Evolutionary conservation across 92 coral and sea anemone species (phyloP), one percentile per base, ranked within the genome.

Genomic region (Scolanthus callimorphus): DNA sequence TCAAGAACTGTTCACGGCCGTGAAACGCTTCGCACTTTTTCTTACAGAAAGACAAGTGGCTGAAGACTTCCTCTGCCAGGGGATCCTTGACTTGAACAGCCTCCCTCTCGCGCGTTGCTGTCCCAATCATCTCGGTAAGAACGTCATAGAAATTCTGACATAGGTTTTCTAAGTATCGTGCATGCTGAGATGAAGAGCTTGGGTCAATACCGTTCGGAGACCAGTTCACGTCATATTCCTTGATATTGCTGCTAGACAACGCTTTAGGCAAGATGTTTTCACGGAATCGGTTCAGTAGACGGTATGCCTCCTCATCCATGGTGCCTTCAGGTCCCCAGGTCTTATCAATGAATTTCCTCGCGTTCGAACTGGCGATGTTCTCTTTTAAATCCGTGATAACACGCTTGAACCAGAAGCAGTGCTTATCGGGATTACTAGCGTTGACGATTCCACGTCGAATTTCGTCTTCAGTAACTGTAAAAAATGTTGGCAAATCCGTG

Each of bases 371-470:
- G 2, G 37, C 65, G 13, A 57, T 65, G 57, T 83, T 84, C 28
- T 83, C 59, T 13, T 62, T 25, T 11, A 88, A 72, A 31, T 79
- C 78, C 2, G 80, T 61, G 23, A 88, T 88, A 17, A 64, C 69
- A 9, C 96, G 74, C 55, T 75, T 88, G 58, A 88, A 88, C 96
- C 96, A 88, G 41, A 73, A 88, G 45, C 96, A 88, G 29, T 83
- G 96, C 31, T 74, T 78, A 6, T 70, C 86, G 12, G 96, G 90
- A 37, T 69, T 49, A 2, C 62, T 37, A 1, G 83, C 86, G 27
- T 82, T 60, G 23, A 88, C 73, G 25, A 83, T 64, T n/a, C 96
- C 96, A 19, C 87, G 79, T 27, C 96, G 86, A 44, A 88, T 84
- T 65, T 88, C 96, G 56, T 84, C 86, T 60, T 88, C 96, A 0